These are phyloP conservation scores for Pristis pectinata DNA, from an alignment of 2,797 vertebrate species.

Conservation along the genomic window DNA sequence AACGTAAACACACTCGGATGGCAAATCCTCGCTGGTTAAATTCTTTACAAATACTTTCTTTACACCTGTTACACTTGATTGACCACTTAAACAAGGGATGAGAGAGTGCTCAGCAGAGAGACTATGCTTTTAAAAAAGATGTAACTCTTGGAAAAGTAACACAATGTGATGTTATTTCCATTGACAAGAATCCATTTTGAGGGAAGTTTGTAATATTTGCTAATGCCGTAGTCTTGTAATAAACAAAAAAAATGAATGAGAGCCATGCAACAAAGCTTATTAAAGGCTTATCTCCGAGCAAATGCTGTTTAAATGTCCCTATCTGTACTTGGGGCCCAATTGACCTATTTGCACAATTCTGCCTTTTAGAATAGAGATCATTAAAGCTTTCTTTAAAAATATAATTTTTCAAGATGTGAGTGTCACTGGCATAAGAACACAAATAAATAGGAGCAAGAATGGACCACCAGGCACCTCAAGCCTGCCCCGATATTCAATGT, in stretches of 20 bases:
- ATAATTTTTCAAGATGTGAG: no score
- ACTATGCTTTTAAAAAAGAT: neutral
- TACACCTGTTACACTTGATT: neutral
- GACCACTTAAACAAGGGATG: neutral
- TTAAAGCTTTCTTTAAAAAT: no score
- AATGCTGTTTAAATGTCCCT: neutral
- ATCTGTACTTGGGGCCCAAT: neutral
- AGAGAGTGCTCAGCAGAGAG: neutral
- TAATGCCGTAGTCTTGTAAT: neutral
- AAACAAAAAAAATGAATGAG: neutral
- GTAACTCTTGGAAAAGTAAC: neutral
- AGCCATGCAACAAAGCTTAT: neutral
- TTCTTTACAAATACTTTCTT: neutral
- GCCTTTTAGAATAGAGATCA: neutral
- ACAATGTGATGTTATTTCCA: neutral
- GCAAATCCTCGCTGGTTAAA: neutral
- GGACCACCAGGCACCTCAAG: no score
- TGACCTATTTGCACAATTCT: neutral
- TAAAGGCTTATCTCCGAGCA: neutral
- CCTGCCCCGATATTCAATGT: no score
- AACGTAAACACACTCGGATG: neutral
- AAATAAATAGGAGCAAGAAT: no score
- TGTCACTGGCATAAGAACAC: no score
- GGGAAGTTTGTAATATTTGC: neutral
- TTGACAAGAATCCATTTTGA: neutral